Conservation (phyloP, 2,113 vertebrate species). For the Motacilla alba region DNA sequence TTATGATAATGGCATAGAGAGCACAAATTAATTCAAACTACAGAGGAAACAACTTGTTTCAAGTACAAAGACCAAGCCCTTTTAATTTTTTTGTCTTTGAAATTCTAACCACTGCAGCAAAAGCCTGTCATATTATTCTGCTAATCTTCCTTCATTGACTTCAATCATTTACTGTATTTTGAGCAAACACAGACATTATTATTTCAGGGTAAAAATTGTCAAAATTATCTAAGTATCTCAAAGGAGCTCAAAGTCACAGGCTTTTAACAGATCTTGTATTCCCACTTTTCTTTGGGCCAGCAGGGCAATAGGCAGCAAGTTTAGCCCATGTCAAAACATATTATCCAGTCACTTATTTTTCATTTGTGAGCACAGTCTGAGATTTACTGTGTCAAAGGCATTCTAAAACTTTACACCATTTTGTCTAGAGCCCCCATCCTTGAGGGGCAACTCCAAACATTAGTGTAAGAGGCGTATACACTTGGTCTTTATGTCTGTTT, state of each 20-base stretch:
- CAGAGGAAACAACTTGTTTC: conserved; percentile 53
- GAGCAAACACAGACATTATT: not conserved
- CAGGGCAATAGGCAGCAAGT: not conserved
- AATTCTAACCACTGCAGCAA: conserved; percentile 14
- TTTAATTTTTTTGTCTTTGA: not conserved
- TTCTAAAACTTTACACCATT: not conserved
- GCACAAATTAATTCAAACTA: conserved; percentile 72
- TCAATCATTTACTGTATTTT: not conserved
- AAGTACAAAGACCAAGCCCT: conserved; percentile 35
- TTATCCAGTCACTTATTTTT: not conserved
- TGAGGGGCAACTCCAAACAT: not conserved
- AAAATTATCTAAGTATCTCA: not conserved
- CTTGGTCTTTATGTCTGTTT: not conserved
- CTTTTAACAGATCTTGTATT: not conserved
- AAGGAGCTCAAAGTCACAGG: not conserved
- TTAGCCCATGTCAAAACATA: not conserved
- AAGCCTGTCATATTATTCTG: not conserved
- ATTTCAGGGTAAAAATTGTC: not conserved
- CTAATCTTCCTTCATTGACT: not conserved
- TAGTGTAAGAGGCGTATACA: not conserved
- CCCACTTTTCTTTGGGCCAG: not conserved
- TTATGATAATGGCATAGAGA: conserved; percentile 68
- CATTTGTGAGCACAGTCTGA: not conserved
- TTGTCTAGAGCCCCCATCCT: not conserved
- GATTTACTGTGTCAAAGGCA: not conserved